Conservation (phyloP, 92 coral and sea anemone genomes). For the Parazoanthus swiftii region DNA sequence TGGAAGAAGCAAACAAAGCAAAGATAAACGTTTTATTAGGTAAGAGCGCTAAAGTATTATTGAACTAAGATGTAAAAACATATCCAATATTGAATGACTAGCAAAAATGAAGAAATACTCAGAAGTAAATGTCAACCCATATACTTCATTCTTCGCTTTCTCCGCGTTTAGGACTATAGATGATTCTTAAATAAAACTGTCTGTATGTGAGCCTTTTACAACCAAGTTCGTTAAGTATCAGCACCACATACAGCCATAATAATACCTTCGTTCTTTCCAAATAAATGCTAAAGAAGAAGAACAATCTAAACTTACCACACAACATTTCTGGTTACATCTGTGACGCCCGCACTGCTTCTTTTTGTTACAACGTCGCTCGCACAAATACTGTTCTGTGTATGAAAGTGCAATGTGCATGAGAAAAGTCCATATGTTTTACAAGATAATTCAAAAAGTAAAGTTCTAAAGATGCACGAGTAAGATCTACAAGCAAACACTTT, state of each 20-base stretch:
- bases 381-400: slow-evolving; percentile 53
- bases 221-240: slow-evolving; percentile 68
- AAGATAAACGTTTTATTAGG: too few species aligned
- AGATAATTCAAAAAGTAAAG: slow-evolving; percentile 72
- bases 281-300: background rate
- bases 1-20: too few species aligned
- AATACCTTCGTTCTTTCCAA: background rate
- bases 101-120: too few species aligned
- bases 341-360: slow-evolving; percentile 68
- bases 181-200: too few species aligned
- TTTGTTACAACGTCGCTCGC: slow-evolving; percentile 93
- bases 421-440: slow-evolving; percentile 63
- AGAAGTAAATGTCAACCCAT: too few species aligned
- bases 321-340: slow-evolving; percentile 90
- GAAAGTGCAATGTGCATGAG: background rate
- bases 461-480: background rate
- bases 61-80: too few species aligned
- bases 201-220: too few species aligned
- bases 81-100: too few species aligned
- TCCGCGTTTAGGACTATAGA: too few species aligned
- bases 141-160: too few species aligned
- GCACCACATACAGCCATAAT: slow-evolving; percentile 37
- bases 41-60: too few species aligned
- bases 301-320: slow-evolving; percentile 52
- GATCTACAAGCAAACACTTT: background rate